Conservation (phyloP, 1,140 invertebrate genomes). For the Trypoxylus dichotomus region DNA sequence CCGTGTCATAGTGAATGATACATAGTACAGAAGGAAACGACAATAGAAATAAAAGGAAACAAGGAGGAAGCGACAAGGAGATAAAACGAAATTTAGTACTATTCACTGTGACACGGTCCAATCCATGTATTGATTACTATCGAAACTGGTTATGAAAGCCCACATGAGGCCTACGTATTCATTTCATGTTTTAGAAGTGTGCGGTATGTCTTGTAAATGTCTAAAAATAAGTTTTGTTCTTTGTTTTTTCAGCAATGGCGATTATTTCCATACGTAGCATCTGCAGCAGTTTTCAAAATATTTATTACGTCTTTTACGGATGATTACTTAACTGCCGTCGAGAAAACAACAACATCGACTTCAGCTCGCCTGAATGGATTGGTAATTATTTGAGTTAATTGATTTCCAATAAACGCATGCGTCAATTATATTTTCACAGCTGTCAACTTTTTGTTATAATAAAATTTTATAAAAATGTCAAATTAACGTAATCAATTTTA, state of each 20-base stretch:
- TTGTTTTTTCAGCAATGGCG: constrained; percentile 77
- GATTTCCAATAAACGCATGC: neutral
- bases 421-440: neutral
- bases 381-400: constrained; percentile 26
- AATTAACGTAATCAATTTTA: no score
- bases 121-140: no score
- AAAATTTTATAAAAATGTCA: no score
- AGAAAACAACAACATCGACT: constrained; percentile 36
- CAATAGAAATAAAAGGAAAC: no score
- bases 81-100: no score
- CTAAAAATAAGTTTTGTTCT: neutral
- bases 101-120: no score
- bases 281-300: constrained; percentile 75
- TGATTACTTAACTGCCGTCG: constrained; percentile 46
- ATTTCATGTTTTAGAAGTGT: no score
- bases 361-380: constrained; percentile 35
- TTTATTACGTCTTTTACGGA: constrained; percentile 62
- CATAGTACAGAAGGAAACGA: no score
- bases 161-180: no score
- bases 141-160: no score
- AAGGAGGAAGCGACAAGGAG: no score
- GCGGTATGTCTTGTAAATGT: neutral
- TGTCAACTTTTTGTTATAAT: neutral
- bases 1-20: no score
- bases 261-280: constrained; percentile 86